Evolutionary conservation across 2,113 vertebrate genomes (phyloP).

Genomic region (Neoarius graeffei): DNA sequence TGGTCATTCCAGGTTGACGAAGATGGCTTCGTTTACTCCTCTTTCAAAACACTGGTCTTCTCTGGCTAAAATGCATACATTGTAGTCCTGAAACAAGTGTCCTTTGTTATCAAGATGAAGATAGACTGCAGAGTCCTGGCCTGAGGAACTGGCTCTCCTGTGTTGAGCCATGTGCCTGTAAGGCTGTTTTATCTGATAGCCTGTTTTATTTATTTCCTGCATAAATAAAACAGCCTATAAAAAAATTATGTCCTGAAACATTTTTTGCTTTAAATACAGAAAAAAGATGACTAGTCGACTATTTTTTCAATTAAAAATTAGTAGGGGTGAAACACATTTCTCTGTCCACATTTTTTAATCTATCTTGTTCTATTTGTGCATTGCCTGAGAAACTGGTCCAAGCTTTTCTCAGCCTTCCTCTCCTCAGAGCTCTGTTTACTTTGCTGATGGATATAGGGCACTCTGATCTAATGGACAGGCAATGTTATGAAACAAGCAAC

Average conservation of each 20-base stretch:
- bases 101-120: no score
- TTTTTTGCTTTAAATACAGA: not conserved
- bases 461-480: slow-evolving; percentile 40
- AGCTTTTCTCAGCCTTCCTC: not conserved
- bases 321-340: not conserved
- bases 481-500: slow-evolving; percentile 44
- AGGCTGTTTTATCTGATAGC: no score
- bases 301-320: not conserved
- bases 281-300: not conserved
- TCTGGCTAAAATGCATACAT: no score
- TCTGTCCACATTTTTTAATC: not conserved
- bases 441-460: slow-evolving; percentile 17
- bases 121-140: no score
- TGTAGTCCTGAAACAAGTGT: no score
- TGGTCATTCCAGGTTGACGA: no score
- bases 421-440: slow-evolving; percentile 24
- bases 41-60: no score
- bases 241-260: not conserved
- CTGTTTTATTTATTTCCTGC: not conserved
- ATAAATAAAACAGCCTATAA: not conserved
- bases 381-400: not conserved
- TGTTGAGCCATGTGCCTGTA: no score
- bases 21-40: no score
- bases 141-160: no score
- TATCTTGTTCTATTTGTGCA: not conserved